phyloP scores from a whole-genome alignment of 2,797 vertebrate genomes.

The Molothrus aeneus region DNA sequence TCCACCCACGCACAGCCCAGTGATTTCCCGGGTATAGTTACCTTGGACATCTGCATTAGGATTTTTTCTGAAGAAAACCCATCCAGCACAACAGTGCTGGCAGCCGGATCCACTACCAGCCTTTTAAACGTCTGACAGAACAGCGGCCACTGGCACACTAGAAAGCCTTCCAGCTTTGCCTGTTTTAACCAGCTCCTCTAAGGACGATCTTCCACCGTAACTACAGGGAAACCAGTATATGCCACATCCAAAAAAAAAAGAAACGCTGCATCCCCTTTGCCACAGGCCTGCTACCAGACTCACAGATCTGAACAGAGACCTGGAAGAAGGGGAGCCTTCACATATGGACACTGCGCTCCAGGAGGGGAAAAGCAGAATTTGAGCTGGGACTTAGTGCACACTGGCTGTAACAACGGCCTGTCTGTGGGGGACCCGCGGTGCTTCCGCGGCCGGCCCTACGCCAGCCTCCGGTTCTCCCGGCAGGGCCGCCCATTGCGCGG shows the following conservation, averaged over 20 bases:
- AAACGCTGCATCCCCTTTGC: too few species aligned
- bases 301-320: rapidly evolving
- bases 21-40: neutral
- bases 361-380: rapidly evolving
- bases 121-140: neutral
- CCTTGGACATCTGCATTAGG: neutral
- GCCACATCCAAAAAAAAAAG: rapidly evolving
- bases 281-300: neutral
- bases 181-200: neutral
- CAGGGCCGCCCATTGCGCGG: neutral
- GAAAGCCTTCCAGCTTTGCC: neutral
- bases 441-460: neutral
- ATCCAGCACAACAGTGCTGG: neutral
- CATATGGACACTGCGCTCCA: rapidly evolving
- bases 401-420: rapidly evolving
- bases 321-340: rapidly evolving
- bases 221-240: rapidly evolving
- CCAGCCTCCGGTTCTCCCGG: rapidly evolving
- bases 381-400: rapidly evolving
- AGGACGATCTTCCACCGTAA: rapidly evolving
- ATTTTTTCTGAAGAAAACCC: neutral
- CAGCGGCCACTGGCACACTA: rapidly evolving
- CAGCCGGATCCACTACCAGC: neutral
- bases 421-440: rapidly evolving
- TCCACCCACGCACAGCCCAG: neutral